Base-by-base conservation (phyloP, 2,888 invertebrate species). In the Cabera pusaria region DNA sequence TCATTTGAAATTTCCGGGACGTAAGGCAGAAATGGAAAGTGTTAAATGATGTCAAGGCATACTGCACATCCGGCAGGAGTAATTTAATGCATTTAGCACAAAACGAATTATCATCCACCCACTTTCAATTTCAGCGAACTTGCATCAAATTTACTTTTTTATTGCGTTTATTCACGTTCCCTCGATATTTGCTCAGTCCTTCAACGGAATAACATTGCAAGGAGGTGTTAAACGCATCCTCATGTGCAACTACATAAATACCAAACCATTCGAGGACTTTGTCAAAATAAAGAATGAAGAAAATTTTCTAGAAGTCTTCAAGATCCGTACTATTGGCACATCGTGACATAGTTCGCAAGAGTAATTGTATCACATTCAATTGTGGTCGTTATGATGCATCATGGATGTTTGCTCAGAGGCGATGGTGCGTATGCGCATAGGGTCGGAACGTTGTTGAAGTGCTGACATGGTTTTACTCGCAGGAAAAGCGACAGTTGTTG, bases 141-240 rank as follows among this genome's bases (percentile, higher is more conserved):
- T 20, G 26, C 41, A 26, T 35, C 26, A 16, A 23, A 42, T 31
- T 35, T 7, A 6, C 28, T 14, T 26, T 35, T 41, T 41, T 41
- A 41, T 40, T 40, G 24, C 28, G 19, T 23, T 24, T 20, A 27
- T 40, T 27, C 34, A 25, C 37, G 22, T 18, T 21, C 35, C 28
- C 9, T 32, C 17, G 6, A 24, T 52, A 33, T 49, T 46, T 46
- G 23, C 35, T 4, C 7, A 40, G 46, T 42, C 44, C 49, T 52
- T 46, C 45, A 52, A 21, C 32, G 19, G 29, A 21, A 37, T 37
- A 45, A 49, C 29, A 19, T 29, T 6, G 40, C 37, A 11, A 21
- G 20, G 25, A 37, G 50, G 50, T 49, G 53, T 33, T 44, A 53
- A 50, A 48, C 38, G 39, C 36, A 45, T 46, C 43, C 43, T 46